Evolutionary conservation across 2,113 vertebrate species (phyloP).

Genomic region (Trogon surrucura): DNA sequence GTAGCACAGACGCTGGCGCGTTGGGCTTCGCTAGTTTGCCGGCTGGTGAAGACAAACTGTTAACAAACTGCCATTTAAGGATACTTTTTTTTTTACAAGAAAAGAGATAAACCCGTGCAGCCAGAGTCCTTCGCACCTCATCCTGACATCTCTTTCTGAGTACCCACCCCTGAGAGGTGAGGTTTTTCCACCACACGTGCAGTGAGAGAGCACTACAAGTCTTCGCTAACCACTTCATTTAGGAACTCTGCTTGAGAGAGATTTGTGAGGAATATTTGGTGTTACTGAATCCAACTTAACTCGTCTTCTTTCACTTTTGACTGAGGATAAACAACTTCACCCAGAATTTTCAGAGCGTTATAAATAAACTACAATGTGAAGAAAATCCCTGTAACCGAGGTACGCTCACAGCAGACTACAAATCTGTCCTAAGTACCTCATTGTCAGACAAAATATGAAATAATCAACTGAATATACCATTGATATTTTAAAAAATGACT

Average conservation of each 20-base stretch:
- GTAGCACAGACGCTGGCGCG: not conserved
- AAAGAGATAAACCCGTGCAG: not conserved
- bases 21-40: not conserved
- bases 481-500: not conserved
- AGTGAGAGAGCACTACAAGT: not conserved
- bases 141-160: not conserved
- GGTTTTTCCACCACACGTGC: not conserved
- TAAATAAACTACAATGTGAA: not conserved
- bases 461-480: rapidly evolving
- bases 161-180: not conserved
- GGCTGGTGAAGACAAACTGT: not conserved
- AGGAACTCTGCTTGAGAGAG: not conserved
- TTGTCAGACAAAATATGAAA: not conserved
- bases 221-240: not conserved
- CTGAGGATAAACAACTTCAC: not conserved
- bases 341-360: not conserved
- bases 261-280: not conserved
- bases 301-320: not conserved
- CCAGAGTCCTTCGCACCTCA: not conserved
- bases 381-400: not conserved
- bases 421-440: not conserved
- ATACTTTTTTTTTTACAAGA: not conserved
- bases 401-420: not conserved
- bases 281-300: not conserved
- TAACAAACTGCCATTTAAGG: not conserved